Evolutionary conservation across 2,797 vertebrate genomes (phyloP).

Genomic region (Synanceia verrucosa): DNA sequence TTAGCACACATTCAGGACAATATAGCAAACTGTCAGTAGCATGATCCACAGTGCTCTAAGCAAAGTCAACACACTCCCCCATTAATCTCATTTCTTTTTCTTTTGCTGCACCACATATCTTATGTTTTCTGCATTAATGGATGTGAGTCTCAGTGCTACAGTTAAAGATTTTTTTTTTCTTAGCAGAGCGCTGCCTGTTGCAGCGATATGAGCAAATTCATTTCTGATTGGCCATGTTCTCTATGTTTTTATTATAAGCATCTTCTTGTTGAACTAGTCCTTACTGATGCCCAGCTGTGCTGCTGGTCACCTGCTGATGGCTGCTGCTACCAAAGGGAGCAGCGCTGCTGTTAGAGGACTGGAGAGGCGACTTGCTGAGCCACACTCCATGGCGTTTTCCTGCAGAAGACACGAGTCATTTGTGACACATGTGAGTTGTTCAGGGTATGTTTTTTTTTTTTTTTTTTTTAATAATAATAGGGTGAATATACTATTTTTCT

Average conservation of each 20-base stretch:
- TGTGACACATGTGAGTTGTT: background rate
- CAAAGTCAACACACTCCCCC: slow-evolving; percentile 83
- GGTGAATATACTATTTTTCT: background rate
- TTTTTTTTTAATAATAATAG: background rate
- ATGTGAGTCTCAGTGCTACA: slow-evolving; percentile 53
- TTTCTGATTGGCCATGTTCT: slow-evolving; percentile 84
- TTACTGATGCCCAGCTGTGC: slow-evolving; percentile 63
- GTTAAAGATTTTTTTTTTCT: slow-evolving; percentile 35
- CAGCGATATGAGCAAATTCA: slow-evolving; percentile 57
- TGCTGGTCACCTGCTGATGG: slow-evolving; percentile 92
- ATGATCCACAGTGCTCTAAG: slow-evolving; percentile 59
- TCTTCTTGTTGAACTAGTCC: slow-evolving; percentile 75
- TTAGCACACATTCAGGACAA: slow-evolving; percentile 48
- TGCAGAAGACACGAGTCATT: slow-evolving; percentile 61
- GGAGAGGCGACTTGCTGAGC: slow-evolving; percentile 84
- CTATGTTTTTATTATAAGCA: slow-evolving; percentile 81
- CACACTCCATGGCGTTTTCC: slow-evolving; percentile 98
- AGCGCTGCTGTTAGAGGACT: slow-evolving; percentile 76
- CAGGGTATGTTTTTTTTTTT: too few species aligned
- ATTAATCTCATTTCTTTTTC: slow-evolving; percentile 59
- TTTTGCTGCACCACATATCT: slow-evolving; percentile 17
- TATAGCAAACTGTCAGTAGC: slow-evolving; percentile 28
- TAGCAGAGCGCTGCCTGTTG: slow-evolving; percentile 50
- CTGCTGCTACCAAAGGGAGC: slow-evolving; percentile 81
- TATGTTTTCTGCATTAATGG: slow-evolving; percentile 59